Base-by-base conservation (phyloP, 1,140 invertebrate species). In the Psix sp. region DNA sequence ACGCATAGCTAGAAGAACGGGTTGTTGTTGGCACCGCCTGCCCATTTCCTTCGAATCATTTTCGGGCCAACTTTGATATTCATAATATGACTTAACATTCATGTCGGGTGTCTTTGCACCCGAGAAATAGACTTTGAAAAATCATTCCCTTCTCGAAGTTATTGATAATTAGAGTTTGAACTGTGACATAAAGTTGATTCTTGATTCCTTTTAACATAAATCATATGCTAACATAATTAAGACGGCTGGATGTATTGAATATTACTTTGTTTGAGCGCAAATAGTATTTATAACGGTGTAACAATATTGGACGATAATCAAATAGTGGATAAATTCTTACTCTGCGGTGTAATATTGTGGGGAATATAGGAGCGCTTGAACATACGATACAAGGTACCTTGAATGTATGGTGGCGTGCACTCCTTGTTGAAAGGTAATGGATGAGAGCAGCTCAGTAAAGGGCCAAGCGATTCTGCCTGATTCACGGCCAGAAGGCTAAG, bases 381-480 rank as follows among this genome's bases (percentile, higher is more conserved):
- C 67, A 18, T 18, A 51, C 26, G 60, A 66, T 66, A 60, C 60
- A 63, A 42, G 48, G 62, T 67, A 66, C 62, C 51, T 36, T 15
- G 54, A 10, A 65, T 57, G 56, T 62, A 67, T 62, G 56, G 62
- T 24, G n/a, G 42, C 49, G 43, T 57, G 49, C 45, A 56, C 70
- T 60, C 40, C 70, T 67, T 60, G 70, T 56, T 74, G 62, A 67
- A 33, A 51, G 62, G 70, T 74, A 67, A 74, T 74, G 62, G 70
- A 74, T 67, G 56, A 60, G 70, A 60, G 40, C 39, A 66, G 40
- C 26, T 45, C 42, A 36, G 60, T 66, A 74, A 74, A 74, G 62
- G 62, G 48, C 62, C 68, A 52, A 72, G 68, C 51, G 42, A 62
- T 62, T 74, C 49, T 26, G 56, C 20, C 62, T 74, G 70, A 74